Percentiles rank a stretch among this genome's conserved stretches.
Conservation (phyloP, 2,888 invertebrate species). For the Cheilosia pagana region DNA sequence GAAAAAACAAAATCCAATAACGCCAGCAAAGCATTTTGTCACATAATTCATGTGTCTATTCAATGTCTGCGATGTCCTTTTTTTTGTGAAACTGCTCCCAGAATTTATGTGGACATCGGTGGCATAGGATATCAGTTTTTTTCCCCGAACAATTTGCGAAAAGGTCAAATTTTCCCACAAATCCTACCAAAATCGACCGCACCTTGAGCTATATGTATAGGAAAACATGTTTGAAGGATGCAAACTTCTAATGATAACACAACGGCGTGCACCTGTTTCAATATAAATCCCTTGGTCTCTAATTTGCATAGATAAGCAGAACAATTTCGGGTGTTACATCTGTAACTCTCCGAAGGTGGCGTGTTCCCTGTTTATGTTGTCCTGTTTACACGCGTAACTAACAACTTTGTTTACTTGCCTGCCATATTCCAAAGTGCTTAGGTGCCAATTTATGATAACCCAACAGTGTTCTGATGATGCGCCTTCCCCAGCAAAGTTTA, state of each 20-base stretch:
- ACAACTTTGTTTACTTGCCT: slow-evolving; percentile 59
- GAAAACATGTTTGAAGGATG: not conserved
- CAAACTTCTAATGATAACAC: slow-evolving; percentile 29
- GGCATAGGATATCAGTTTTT: slow-evolving; percentile 28
- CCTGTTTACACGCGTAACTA: slow-evolving; percentile 63
- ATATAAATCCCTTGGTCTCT: slow-evolving; percentile 18
- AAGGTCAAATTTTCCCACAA: slow-evolving; percentile 17
- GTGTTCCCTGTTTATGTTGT: slow-evolving; percentile 42
- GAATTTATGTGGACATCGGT: slow-evolving; percentile 32
- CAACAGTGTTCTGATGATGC: not conserved
- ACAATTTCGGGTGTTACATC: slow-evolving; percentile 37
- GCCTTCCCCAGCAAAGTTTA: not conserved
- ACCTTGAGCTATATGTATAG: slow-evolving; percentile 10
- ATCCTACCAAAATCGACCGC: slow-evolving; percentile 10
- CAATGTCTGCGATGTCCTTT: not conserved
- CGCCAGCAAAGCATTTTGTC: slow-evolving; percentile 24
- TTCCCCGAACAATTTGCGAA: slow-evolving; percentile 34
- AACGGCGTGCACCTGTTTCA: slow-evolving; percentile 26
- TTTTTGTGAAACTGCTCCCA: slow-evolving; percentile 15
- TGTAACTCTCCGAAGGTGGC: slow-evolving; percentile 32
- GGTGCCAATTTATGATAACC: slow-evolving; percentile 68
- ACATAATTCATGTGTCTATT: slow-evolving; percentile 28
- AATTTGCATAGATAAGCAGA: slow-evolving; percentile 71
- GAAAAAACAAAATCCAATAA: slow-evolving; percentile 30
- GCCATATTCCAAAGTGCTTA: slow-evolving; percentile 53